These are phyloP conservation scores for Portevinia maculata DNA, from an alignment of 2,888 invertebrate species.

Conservation along the genomic window DNA sequence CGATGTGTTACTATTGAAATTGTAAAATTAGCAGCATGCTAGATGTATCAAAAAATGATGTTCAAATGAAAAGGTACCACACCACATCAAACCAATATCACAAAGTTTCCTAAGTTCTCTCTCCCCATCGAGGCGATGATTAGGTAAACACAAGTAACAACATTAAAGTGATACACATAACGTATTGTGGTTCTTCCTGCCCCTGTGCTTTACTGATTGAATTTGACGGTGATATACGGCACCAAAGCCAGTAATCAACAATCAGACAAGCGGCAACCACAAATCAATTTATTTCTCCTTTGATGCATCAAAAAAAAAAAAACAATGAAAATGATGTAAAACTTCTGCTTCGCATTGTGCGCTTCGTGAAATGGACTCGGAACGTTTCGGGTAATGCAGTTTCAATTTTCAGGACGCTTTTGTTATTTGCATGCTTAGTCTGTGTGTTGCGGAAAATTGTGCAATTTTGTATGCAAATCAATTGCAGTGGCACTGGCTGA, in stretches of 20 bases:
- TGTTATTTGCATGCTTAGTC: conserved; percentile 64
- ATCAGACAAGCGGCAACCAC: conserved; percentile 52
- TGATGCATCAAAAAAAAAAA: conserved; percentile 10
- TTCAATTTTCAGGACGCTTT: conserved; percentile 38
- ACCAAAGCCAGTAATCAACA: conserved; percentile 49
- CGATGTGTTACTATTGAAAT: background rate
- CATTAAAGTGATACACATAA: conserved; percentile 5
- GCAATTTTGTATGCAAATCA: conserved; percentile 65
- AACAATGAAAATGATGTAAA: too few relatives aligned
- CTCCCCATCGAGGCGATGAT: conserved; percentile 13
- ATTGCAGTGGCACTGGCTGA: conserved; percentile 8
- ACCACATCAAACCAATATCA: background rate
- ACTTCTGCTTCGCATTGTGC: conserved; percentile 7
- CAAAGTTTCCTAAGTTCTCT: conserved; percentile 13
- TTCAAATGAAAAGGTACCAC: background rate
- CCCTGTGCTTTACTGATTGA: conserved; percentile 22
- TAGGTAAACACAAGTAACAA: conserved; percentile 31
- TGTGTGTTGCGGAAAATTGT: conserved; percentile 34
- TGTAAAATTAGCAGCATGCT: background rate
- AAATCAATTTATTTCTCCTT: conserved; percentile 58
- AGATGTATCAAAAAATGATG: background rate
- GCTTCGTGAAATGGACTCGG: background rate
- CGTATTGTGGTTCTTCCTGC: background rate
- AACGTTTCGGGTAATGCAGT: background rate
- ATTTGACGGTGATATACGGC: conserved; percentile 11